Percentiles rank a stretch among this genome's conserved stretches.
These are phyloP conservation scores for Ginglymostoma cirratum DNA, from an alignment of 2,113 vertebrate species.

Conservation along the genomic window DNA sequence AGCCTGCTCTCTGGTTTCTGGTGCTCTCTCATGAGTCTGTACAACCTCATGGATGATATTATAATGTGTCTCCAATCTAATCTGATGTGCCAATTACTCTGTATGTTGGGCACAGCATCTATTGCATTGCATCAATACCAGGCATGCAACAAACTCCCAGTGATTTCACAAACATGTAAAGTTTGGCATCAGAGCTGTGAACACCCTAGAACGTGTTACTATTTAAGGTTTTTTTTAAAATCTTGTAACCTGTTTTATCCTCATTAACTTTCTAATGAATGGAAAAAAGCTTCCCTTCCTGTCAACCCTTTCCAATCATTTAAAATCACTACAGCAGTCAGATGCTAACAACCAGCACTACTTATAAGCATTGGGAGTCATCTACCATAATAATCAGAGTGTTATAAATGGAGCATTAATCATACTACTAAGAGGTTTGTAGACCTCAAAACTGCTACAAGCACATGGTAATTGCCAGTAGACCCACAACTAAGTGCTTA, in stretches of 20 bases:
- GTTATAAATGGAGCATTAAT: conserved; percentile 10
- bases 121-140: background rate
- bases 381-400: background rate
- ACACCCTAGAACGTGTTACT: background rate
- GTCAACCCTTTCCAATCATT: background rate
- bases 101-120: conserved; percentile 1
- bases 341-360: background rate
- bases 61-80: background rate
- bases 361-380: background rate
- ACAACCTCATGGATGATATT: background rate
- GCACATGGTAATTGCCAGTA: background rate
- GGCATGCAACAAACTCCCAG: conserved; percentile 12
- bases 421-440: conserved; percentile 15
- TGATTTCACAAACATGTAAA: conserved; percentile 3
- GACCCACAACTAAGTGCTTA: conserved; percentile 2
- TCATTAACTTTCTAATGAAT: conserved; percentile 8
- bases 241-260: background rate
- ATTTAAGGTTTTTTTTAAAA: background rate
- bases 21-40: background rate
- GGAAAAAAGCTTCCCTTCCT: background rate
- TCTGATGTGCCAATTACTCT: conserved; percentile 7
- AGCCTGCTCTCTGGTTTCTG: too few species aligned
- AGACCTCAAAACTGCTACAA: background rate
- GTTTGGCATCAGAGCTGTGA: conserved; percentile 5
- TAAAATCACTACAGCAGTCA: conserved; percentile 9